Base-by-base conservation (phyloP, 2,113 vertebrate species). In the Saguinus imperator region DNA sequence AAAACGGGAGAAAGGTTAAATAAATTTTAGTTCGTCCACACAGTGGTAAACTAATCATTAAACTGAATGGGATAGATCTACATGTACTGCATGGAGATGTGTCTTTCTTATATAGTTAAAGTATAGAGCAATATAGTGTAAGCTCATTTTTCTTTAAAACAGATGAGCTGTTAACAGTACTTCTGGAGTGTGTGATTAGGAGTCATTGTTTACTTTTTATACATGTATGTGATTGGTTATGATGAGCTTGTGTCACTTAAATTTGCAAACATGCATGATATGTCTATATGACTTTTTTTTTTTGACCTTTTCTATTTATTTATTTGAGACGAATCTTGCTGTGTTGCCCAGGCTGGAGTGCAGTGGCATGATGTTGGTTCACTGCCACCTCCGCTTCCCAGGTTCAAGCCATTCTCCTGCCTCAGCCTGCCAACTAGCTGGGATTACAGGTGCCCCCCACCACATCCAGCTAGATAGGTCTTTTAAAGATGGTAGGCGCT, bases 71-170 rank as follows among this genome's bases (percentile, higher is more conserved):
- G 23, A 32, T 61, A 61, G 79, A 70, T 7, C 23, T 32, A 32
- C 23, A 35, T 88, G 6, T 70, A n/a, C 48, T 77, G 21, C 40
- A 20, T 83, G 21, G 66, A 94, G 92, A 57, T 55, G 79, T 58
- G 27, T n/a, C 17, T 27, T 14, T 58, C 6, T 81, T 77, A 64
- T 23, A 55, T 40, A 77, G 89, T 85, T 81, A 58, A 37, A 50
- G 43, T 77, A 32, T 48, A 9, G 43, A 77, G 18, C 68, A 73
- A 45, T 32, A 29, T 61, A 75, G 10, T 81, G 57, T 81, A 84
- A 92, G 23, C 27, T 85, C 25, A 37, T 58, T 83, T 52, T 91
- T 95, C n/a, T 73, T 43, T 89, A 92, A 96, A 94, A 68, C 66
- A 89, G 48, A 40, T 23, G 48, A 82, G 32, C 18, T 57, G 3